Conservation (phyloP, 2,113 vertebrate species). For the Lophura nycthemera region DNA sequence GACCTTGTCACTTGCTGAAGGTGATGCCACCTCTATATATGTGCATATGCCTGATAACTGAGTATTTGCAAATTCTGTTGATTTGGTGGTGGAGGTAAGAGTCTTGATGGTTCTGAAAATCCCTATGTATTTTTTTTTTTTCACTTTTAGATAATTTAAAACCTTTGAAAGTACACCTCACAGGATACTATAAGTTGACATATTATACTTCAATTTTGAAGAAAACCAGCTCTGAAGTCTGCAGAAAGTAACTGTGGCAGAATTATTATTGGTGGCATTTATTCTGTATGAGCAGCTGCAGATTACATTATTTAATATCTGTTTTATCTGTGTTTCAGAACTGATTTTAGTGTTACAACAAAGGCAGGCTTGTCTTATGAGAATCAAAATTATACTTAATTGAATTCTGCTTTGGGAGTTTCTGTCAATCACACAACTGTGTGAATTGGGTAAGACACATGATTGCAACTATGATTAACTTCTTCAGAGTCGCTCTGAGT, state of each 20-base stretch:
- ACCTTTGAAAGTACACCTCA: background rate
- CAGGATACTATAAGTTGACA: background rate
- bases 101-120: background rate
- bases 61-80: background rate
- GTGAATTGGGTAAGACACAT: conserved; percentile 29
- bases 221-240: background rate
- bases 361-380: conserved; percentile 58
- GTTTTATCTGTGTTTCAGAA: conserved; percentile 67
- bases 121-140: background rate
- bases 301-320: conserved; percentile 67
- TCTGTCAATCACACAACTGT: conserved; percentile 59
- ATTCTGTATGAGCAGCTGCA: conserved; percentile 29
- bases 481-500: background rate
- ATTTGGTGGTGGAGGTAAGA: background rate
- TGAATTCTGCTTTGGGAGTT: conserved; percentile 63
- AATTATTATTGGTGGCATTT: conserved; percentile 40
- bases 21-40: fast-evolving
- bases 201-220: background rate
- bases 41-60: background rate
- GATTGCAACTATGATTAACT: conserved; percentile 53
- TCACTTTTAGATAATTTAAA: background rate
- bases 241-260: background rate
- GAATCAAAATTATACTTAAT: conserved; percentile 71
- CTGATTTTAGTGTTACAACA: conserved; percentile 60
- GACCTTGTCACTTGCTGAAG: background rate